Evolutionary conservation across 2,797 vertebrate genomes (phyloP), one percentile per base, ranked within the genome.

Genomic region (Percopsis omiscomaycus): DNA sequence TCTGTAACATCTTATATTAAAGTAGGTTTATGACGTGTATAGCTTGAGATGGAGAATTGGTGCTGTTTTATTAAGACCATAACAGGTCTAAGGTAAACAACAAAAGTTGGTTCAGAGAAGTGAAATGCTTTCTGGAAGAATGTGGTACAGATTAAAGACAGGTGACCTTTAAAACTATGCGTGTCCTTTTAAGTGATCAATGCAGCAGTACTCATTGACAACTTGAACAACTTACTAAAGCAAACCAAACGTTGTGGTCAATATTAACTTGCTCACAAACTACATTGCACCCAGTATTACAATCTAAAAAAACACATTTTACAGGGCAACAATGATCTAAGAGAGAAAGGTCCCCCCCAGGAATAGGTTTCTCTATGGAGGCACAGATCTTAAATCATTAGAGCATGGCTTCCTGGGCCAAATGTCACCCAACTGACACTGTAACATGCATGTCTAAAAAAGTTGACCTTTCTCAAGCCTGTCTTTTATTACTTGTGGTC

Each of bases 271-370:
- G 37, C 51, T 62, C 59, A 49, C 60, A 50, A 59, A 12, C 47
- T 62, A 52, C 59, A 49, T 42, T 1, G 45, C 44, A 11, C 14
- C 28, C 16, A 48, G 57, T 37, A 49, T 28, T 50, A 47, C 16
- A 16, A 13, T 80, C 75, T 55, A 56, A 58, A 71, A 78, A 74
- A 66, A 71, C 55, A 68, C 48, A 15, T 77, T 81, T 75, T 47
- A 42, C 53, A 64, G 73, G 12, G 11, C 64, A 67, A 52, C 55
- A 42, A 4, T 22, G 1, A 66, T 67, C 67, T 71, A 69, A 75
- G 59, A 6, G 57, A 47, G 47, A 58, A 22, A 51, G 27, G 68
- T 45, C 55, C 15, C 60, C 37, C 37, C 32, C 37, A 16, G 48
- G 53, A 81, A 75, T 45, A 66, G 67, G 72, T 4, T 32, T 0